Percentiles rank a stretch among this genome's conserved stretches.
Conservation (phyloP, 2,113 vertebrate species). For the Odobenus rosmarus region DNA sequence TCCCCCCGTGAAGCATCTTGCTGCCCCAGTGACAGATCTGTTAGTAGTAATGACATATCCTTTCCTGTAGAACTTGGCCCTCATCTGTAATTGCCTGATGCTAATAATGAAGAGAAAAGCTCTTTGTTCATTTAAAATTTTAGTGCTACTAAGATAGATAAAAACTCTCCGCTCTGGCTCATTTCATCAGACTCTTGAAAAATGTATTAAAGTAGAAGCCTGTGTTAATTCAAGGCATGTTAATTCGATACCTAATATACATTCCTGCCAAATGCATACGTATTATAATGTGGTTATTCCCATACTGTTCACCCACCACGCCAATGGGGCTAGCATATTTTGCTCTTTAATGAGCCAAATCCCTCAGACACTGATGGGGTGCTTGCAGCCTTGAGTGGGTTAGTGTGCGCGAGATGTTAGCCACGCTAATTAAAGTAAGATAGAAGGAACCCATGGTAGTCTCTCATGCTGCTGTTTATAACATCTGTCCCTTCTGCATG, state of each 20-base stretch:
- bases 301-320: neutral
- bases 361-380: fast-evolving
- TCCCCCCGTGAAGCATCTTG: fast-evolving
- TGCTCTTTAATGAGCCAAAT: neutral
- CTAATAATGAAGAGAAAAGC: neutral
- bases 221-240: neutral
- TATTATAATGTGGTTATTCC: neutral
- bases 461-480: no score
- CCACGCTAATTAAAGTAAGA: neutral
- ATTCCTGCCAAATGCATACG: neutral
- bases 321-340: neutral
- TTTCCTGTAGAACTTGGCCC: neutral
- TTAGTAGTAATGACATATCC: neutral
- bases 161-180: neutral
- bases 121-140: conserved; percentile 5
- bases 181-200: neutral
- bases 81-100: neutral
- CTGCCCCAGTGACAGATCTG: neutral
- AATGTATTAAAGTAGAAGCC: neutral
- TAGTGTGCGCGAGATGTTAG: neutral
- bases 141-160: neutral
- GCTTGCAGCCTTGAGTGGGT: neutral
- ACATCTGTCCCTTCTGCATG: neutral
- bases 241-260: neutral
- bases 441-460: neutral